Evolutionary conservation across 2,113 vertebrate genomes (phyloP), one percentile per base, ranked within the genome.

Genomic region (Zootoca vivipara): DNA sequence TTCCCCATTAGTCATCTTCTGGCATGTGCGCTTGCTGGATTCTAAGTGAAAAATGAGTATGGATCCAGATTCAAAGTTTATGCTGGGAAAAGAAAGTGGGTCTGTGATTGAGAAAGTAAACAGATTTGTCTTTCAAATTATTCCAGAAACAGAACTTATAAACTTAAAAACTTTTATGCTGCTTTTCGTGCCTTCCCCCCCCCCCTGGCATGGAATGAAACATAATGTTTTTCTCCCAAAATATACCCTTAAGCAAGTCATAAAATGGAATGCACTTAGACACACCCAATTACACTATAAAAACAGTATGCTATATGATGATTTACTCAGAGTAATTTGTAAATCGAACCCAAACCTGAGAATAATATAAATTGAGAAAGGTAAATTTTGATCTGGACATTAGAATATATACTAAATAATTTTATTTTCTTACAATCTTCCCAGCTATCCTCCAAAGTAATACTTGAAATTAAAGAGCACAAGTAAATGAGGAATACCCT

Each of bases 241-340:
- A 94, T 92, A 92, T 94, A 95, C 87, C 93, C 94, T 94, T 90
- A 95, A 95, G 92, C 89, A 89, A 94, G 80, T 93, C 67, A 93
- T 95, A 95, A 95, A 95, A 92, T 91, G 90, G 90, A 95, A 94
- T 95, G 88, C 89, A 93, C 40, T 92, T 86, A 90, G 92, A 93
- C 92, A 95, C 94, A 95, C 94, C 94, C 94, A 92, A 94, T 95
- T 95, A 95, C 93, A 87, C 80, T 88, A 95, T 94, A 93, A 95
- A 96, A 92, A 73, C 70, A 95, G 93, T 94, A 95, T 94, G 94
- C 67, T 93, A 82, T 85, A 89, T 64, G 90, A 58, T 83, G 85
- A 95, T 95, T 95, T 95, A 93, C 94, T 79, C 87, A 86, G 92
- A 64, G 85, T 94, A 94, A 95, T 96, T 94, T 91, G 92, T 95